Conservation (phyloP, 2,113 vertebrate genomes). For the Holacanthus passer region DNA sequence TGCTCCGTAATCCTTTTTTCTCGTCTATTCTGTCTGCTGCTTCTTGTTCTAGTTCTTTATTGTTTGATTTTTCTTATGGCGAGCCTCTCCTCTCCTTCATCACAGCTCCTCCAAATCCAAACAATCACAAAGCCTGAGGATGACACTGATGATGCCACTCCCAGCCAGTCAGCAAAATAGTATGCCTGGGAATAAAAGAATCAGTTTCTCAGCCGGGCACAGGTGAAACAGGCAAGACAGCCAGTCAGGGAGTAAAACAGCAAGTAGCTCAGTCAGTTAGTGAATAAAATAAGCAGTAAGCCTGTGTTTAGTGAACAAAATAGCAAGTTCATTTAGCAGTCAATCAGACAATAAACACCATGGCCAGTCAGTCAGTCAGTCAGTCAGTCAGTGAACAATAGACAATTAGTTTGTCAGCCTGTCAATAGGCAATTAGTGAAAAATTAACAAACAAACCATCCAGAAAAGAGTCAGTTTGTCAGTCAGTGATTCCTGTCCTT, state of each 20-base stretch:
- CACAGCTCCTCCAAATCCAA: not conserved
- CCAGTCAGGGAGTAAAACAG: not conserved
- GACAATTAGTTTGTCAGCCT: not conserved
- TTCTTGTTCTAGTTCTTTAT: not conserved
- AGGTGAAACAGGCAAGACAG: not conserved
- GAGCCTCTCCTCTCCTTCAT: not conserved
- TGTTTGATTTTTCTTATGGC: not conserved
- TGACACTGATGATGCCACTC: constrained; percentile 42
- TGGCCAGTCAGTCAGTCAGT: not conserved
- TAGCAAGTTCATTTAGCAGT: not conserved
- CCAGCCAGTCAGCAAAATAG: constrained; percentile 26
- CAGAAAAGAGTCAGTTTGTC: not conserved
- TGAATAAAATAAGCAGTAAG: not conserved
- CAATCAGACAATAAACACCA: constrained; percentile 10
- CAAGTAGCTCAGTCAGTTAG: not conserved
- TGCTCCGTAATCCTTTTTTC: constrained; percentile 11
- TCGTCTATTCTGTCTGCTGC: not conserved
- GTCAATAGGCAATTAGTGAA: not conserved
- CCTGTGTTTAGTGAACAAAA: constrained; percentile 9
- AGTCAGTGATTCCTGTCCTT: not conserved
- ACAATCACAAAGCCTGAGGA: constrained; percentile 11
- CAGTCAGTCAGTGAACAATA: constrained; percentile 21
- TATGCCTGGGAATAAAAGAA: not conserved
- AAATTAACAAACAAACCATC: not conserved
- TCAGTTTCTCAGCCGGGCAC: not conserved